phyloP scores from a whole-genome alignment of 2,888 invertebrate species.

The Cryptocephalus moraei region DNA sequence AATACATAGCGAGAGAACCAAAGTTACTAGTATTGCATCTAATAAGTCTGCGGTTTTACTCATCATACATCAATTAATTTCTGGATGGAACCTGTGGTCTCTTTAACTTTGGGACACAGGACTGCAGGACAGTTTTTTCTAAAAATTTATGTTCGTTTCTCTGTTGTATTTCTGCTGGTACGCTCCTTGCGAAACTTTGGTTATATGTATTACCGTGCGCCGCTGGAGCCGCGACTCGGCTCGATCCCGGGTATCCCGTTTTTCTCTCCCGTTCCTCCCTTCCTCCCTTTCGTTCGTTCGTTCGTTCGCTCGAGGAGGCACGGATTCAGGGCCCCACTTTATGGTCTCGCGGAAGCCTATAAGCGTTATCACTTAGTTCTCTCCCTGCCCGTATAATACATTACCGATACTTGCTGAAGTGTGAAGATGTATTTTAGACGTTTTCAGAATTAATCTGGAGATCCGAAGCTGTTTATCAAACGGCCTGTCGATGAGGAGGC shows the following conservation, averaged over 20 bases:
- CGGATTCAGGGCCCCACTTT: slow-evolving; percentile 27
- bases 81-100: no score
- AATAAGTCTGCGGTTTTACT: no score
- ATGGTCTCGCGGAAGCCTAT: slow-evolving; percentile 30
- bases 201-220: no score
- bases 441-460: slow-evolving; percentile 25
- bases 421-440: slow-evolving; percentile 35
- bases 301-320: slow-evolving; percentile 27
- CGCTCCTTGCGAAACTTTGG: no score
- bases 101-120: no score
- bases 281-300: slow-evolving; percentile 8
- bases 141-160: no score
- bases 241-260: not conserved
- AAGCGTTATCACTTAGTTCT: slow-evolving; percentile 31
- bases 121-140: no score
- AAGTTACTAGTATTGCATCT: no score
- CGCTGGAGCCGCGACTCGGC: slow-evolving; percentile 12
- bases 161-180: no score
- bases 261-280: slow-evolving; percentile 10
- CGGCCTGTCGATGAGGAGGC: not conserved
- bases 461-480: slow-evolving; percentile 20
- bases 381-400: slow-evolving; percentile 26
- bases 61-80: no score
- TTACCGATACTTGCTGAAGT: slow-evolving; percentile 37
- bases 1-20: no score